Conservation (phyloP, 2,797 vertebrate genomes). For the Sebastes diaconus region DNA sequence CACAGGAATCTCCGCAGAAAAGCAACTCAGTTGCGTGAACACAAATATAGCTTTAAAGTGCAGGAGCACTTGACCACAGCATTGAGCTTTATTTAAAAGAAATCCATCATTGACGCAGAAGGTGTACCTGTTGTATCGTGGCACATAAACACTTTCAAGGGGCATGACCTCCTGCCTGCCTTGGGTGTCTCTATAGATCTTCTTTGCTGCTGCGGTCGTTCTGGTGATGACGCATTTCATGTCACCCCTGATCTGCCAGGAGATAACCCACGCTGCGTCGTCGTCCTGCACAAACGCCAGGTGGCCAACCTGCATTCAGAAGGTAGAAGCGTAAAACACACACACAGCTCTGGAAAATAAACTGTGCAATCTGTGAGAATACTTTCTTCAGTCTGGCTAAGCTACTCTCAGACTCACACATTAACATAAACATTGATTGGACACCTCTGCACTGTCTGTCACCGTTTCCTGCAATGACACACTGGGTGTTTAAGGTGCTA, state of each 20-base stretch:
- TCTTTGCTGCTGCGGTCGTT: constrained; percentile 84
- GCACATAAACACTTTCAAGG: constrained; percentile 86
- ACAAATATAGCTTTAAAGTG: not conserved
- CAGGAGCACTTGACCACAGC: not conserved
- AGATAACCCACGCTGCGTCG: constrained; percentile 87
- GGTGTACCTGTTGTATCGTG: constrained; percentile 82
- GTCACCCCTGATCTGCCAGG: constrained; percentile 91
- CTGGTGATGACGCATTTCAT: constrained; percentile 94
- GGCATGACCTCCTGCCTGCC: constrained; percentile 91
- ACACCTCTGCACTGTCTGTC: not conserved
- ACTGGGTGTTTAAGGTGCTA: not conserved
- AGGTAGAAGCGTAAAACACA: not conserved
- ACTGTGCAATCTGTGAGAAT: not conserved
- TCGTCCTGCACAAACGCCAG: constrained; percentile 88
- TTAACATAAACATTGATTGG: not conserved
- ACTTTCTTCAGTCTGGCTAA: too few species aligned
- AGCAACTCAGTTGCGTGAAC: not conserved
- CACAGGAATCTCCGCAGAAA: not conserved
- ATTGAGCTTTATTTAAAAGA: not conserved
- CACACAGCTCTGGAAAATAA: not conserved
- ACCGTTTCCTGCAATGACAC: not conserved
- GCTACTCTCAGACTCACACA: not conserved
- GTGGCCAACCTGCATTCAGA: constrained; percentile 86
- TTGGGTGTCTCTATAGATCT: constrained; percentile 83
- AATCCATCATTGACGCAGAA: not conserved